Base-by-base conservation (phyloP, 2,113 vertebrate genomes). In the Axis porcinus region DNA sequence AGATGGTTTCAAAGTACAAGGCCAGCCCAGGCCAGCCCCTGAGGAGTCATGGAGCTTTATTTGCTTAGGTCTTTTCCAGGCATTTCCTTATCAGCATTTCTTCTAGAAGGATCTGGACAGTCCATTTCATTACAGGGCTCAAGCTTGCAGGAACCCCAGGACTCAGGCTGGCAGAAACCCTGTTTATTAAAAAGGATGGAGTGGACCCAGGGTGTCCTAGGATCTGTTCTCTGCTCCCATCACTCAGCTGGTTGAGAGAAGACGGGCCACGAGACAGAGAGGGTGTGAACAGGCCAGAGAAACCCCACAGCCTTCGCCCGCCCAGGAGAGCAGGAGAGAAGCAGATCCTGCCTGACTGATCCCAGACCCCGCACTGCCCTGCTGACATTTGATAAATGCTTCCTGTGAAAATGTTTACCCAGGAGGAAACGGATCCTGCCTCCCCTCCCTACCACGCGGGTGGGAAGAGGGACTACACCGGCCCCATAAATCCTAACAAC, bases 391-490 rank as follows among this genome's bases (percentile, higher is more conserved):
- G 98, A 98, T 97, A 98, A 98, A 95, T 64, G 91, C 97, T 98
- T 98, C 97, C 98, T 98, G 97, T 96, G 97, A 98, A 97, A 98
- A 98, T 97, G 97, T 98, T 98, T 97, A 97, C 97, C 98, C 97
- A 93, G 97, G 96, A 93, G 94, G 97, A 98, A 96, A 97, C 98
- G 96, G 92, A 97, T 98, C 98, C 96, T 52, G 96, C 98, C 95
- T 97, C 98, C 97, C 89, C 97, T 98, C 94, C 97, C 57, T 11
- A 94, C 85, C 93, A 67, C 2, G 13, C 62, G 40, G 74, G 74
- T 40, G 58, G 95, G 84, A 54, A 40, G 45, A 33, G 40, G 60
- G 81, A 27, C 92, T 86, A 28, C 64, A 0, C 2, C 0, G 5
- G 47, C 57, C 21, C 92, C 62, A 79, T 83, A 91, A 86, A 91